Base-by-base conservation (phyloP, 2,888 invertebrate species). In the Gortyna flavago region DNA sequence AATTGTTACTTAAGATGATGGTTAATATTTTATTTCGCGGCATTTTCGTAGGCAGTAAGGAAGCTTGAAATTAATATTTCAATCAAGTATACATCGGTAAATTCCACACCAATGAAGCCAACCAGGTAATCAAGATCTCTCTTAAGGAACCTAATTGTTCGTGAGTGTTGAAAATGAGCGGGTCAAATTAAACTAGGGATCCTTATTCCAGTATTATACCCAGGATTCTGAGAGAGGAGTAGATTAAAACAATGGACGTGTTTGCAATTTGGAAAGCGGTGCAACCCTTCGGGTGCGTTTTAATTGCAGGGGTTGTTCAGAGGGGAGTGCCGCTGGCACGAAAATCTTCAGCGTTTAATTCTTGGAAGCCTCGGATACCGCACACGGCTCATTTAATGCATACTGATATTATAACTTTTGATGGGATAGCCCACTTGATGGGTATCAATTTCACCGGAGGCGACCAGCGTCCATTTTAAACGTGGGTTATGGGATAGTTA, bases 171-270 rank as follows among this genome's bases (percentile, higher is more conserved):
- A 66, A 71, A 61, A 75, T 62, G 70, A 79, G 85, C 75, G 75
- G 94, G 83, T 93, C 95, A 89, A 76, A 84, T 64, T 91, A 91
- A 82, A 90, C 85, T 91, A 91, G 94, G 79, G 83, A 85, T 88
- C 89, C 90, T 92, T 91, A 90, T 92, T 93, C 89, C 91, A 91
- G 91, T 92, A 92, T 93, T 93, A 94, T 93, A 93, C 90, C 93
- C 93, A 90, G 92, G 93, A 92, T 94, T 93, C 92, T 90, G 89
- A 87, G 90, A 91, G 92, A 90, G 91, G 88, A 94, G 94, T 92
- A 94, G 94, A 96, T 96, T 96, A 95, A 95, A 95, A 96, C 96
- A 95, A 96, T 95, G 95, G 92, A 96, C 95, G 96, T 96, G 96
- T 95, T 95, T 95, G 95, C 94, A 96, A 96, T 96, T 94, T 92